Conservation (phyloP, 1,140 invertebrate genomes). For the Drosophila repletoides region DNA sequence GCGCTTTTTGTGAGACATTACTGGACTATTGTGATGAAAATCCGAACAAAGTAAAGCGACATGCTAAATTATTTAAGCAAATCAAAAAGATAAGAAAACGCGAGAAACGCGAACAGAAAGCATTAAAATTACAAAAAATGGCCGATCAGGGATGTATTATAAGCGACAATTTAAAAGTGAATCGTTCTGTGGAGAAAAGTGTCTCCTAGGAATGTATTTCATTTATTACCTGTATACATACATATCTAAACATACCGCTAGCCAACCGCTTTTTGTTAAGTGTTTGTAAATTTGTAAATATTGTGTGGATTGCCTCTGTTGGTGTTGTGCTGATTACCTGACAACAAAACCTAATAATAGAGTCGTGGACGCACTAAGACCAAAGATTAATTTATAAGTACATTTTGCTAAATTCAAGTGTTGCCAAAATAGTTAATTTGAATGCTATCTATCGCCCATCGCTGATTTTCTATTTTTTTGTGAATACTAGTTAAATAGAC, state of each 20-base stretch:
- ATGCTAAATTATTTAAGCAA: constrained; percentile 90
- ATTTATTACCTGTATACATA: constrained; percentile 2
- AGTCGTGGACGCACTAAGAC: not conserved
- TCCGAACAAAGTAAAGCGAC: constrained; percentile 91
- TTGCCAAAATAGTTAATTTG: constrained; percentile 55
- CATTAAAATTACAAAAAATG: constrained; percentile 83
- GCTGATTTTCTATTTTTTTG: constrained; percentile 67
- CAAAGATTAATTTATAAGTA: not conserved
- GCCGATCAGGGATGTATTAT: constrained; percentile 82
- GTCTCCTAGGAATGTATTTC: constrained; percentile 71
- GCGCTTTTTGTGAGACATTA: constrained; percentile 95
- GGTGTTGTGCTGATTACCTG: constrained; percentile 6
- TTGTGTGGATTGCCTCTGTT: constrained; percentile 5
- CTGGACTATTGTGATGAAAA: constrained; percentile 95
- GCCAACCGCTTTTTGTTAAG: constrained; percentile 10
- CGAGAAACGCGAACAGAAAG: constrained; percentile 82
- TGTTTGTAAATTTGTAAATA: constrained; percentile 5
- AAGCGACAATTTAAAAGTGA: constrained; percentile 78
- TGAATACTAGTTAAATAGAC: constrained; percentile 29
- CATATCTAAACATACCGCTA: not conserved
- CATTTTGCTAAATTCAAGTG: not conserved
- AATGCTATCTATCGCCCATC: constrained; percentile 75
- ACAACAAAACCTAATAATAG: not conserved
- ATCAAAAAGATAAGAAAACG: constrained; percentile 88
- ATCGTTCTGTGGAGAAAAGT: constrained; percentile 78